phyloP scores from a whole-genome alignment of 2,888 invertebrate genomes.

The Volucella zonaria region DNA sequence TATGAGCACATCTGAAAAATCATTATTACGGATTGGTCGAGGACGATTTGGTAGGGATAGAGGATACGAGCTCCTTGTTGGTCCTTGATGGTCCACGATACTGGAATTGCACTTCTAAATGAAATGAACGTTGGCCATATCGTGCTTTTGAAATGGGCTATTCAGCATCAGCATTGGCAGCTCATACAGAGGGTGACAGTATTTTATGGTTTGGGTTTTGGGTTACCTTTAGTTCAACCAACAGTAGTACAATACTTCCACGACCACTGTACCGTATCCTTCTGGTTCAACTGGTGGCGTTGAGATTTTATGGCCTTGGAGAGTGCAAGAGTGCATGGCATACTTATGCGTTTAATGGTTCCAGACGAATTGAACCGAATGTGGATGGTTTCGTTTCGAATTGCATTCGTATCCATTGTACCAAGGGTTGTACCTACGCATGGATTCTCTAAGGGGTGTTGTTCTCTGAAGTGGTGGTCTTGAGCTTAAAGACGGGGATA shows the following conservation, averaged over 20 bases:
- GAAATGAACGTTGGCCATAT: slow-evolving; percentile 49
- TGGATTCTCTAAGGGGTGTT: no score
- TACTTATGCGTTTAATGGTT: slow-evolving; percentile 51
- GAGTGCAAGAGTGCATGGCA: slow-evolving; percentile 32
- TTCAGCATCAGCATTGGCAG: slow-evolving; percentile 12
- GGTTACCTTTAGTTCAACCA: no score
- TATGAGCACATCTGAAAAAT: slow-evolving; percentile 65
- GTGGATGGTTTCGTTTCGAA: slow-evolving; percentile 14
- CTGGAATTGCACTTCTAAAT: slow-evolving; percentile 48
- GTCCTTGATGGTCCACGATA: slow-evolving; percentile 16
- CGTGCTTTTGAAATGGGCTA: slow-evolving; percentile 39
- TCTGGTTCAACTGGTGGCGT: slow-evolving; percentile 60
- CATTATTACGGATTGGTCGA: slow-evolving; percentile 62
- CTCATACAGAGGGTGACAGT: not conserved
- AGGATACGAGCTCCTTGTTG: slow-evolving; percentile 2
- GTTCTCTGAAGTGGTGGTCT: not conserved
- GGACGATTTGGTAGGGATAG: not conserved
- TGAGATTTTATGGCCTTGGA: slow-evolving; percentile 49
- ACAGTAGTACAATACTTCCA: no score
- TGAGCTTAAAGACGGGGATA: slow-evolving; percentile 28
- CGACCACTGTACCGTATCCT: not conserved
- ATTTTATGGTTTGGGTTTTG: not conserved
- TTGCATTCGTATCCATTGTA: not conserved
- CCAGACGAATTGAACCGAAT: slow-evolving; percentile 26
- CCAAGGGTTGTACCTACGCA: not conserved